phyloP scores from a whole-genome alignment of 2,888 invertebrate genomes.

The Alloplasta piceator region DNA sequence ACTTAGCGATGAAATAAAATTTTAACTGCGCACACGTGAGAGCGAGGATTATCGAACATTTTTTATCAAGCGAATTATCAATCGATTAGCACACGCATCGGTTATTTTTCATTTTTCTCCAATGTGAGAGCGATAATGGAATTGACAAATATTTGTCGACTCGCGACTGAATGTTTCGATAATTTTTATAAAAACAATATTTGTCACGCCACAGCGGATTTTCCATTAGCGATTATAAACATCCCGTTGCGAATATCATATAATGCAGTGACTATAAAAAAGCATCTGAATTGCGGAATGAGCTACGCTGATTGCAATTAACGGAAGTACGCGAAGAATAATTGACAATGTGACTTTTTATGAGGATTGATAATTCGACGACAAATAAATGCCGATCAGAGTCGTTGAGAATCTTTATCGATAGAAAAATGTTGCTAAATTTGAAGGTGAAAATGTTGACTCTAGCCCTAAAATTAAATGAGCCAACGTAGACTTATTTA shows the following conservation, averaged over 20 bases:
- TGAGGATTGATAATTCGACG: too few species aligned
- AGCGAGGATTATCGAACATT: slow-evolving; percentile 17
- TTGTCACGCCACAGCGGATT: not conserved
- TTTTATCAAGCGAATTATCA: slow-evolving; percentile 44
- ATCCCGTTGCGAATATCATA: not conserved
- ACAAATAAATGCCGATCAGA: too few species aligned
- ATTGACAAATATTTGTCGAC: slow-evolving; percentile 36
- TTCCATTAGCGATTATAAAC: slow-evolving; percentile 4
- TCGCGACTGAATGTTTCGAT: slow-evolving; percentile 6
- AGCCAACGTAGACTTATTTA: too few species aligned
- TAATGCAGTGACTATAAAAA: slow-evolving; percentile 1
- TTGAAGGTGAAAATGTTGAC: too few species aligned
- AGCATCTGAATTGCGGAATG: slow-evolving; percentile 10
- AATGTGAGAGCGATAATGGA: slow-evolving; percentile 40
- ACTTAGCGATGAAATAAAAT: not conserved
- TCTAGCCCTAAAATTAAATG: too few species aligned
- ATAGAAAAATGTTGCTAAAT: too few species aligned
- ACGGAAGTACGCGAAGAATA: not conserved
- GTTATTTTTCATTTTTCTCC: slow-evolving; percentile 16
- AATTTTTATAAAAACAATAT: slow-evolving; percentile 2
- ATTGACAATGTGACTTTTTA: too few species aligned
- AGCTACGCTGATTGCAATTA: slow-evolving; percentile 31
- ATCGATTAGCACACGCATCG: slow-evolving; percentile 33
- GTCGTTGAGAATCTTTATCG: too few species aligned
- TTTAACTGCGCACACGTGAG: not conserved